These are phyloP conservation scores for Mimachlamys varia DNA, from an alignment of 2,888 invertebrate genomes.

Conservation along the genomic window DNA sequence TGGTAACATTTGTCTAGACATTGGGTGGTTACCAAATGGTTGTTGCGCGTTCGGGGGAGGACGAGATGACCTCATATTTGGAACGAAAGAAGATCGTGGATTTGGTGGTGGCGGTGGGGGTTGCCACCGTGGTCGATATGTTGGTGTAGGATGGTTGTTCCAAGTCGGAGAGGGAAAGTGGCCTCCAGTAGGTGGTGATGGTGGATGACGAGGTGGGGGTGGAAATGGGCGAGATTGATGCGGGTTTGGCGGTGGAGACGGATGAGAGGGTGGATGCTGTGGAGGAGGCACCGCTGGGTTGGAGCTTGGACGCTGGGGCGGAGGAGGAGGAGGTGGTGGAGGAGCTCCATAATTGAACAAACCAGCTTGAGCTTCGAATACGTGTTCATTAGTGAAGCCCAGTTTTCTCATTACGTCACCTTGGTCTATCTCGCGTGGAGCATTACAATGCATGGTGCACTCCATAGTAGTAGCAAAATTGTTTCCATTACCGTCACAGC, in stretches of 20 bases:
- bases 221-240: neutral
- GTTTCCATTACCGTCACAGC: slow-evolving; percentile 45
- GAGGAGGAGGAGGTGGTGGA: neutral
- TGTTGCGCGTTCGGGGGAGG: neutral
- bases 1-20: neutral
- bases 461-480: slow-evolving; percentile 27
- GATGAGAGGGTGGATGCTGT: neutral
- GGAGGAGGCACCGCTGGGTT: neutral
- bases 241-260: neutral
- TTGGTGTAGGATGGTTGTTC: neutral
- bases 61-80: neutral
- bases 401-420: neutral
- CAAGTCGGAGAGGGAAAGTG: neutral
- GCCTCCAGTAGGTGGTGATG: neutral
- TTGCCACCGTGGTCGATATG: neutral
- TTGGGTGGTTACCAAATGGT: neutral
- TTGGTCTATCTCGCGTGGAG: neutral
- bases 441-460: slow-evolving; percentile 38
- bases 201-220: neutral
- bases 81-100: neutral
- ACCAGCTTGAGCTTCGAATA: neutral
- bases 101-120: neutral
- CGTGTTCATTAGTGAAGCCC: neutral
- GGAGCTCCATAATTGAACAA: slow-evolving; percentile 15
- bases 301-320: neutral